Conservation (phyloP, 2,797 vertebrate species). For the Lepus oiostolus region DNA sequence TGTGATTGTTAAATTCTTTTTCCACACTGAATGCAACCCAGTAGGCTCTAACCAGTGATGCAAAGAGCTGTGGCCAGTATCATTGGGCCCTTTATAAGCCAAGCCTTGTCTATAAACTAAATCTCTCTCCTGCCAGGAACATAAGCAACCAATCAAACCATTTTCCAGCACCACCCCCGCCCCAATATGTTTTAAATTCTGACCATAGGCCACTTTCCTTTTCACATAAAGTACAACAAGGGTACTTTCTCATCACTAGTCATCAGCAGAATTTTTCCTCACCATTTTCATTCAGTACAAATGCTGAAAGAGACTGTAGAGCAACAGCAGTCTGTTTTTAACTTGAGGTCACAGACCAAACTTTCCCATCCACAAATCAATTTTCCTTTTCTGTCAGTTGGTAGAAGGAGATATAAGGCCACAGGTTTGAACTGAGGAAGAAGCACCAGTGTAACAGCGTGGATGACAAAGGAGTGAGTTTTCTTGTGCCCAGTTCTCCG, state of each 20-base stretch:
- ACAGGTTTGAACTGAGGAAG: background rate
- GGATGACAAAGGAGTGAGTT: background rate
- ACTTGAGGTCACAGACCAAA: background rate
- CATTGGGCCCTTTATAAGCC: background rate
- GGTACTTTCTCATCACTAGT: background rate
- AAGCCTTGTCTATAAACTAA: background rate
- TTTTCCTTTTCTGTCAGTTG: background rate
- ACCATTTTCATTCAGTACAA: background rate
- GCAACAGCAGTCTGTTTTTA: background rate
- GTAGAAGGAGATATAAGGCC: too few species aligned
- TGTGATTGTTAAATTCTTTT: background rate
- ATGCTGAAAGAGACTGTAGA: background rate
- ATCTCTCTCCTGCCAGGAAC: background rate
- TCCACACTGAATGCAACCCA: background rate
- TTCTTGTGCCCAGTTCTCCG: background rate
- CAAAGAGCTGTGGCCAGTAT: background rate
- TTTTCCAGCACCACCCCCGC: background rate
- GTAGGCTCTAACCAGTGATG: background rate
- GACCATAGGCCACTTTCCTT: background rate
- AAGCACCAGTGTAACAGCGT: background rate
- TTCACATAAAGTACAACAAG: background rate
- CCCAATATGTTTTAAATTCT: background rate
- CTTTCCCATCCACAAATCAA: too few species aligned
- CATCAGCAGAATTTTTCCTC: background rate
- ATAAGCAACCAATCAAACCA: background rate